Evolutionary conservation across 2,797 vertebrate species (phyloP), one percentile per base, ranked within the genome.

Genomic region (Eulemur mongoz): DNA sequence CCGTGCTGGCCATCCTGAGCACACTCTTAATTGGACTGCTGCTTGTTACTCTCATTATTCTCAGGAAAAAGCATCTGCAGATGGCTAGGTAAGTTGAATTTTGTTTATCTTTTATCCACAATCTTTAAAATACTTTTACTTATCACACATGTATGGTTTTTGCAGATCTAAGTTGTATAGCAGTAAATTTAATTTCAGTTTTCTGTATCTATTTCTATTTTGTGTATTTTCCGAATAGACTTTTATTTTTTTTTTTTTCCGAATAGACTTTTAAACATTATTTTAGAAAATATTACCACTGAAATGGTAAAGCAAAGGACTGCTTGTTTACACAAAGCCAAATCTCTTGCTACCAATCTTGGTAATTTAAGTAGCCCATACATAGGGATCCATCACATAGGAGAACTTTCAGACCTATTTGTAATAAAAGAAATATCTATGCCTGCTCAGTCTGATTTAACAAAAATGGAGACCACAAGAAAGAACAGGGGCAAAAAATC

Each of bases 11-110:
- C 63, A 98, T 99, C 82, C 99, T 99, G 67, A 99, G 99, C 89
- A 96, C 99, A 48, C 99, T 99, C n/a, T 98, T 99, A 32, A 98
- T 99, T 95, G 99, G 99, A 38, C 98, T 99, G 70, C 98, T 99
- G 61, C 97, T 99, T 12, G 99, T 99, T 18, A 99, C 99, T 63
- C 99, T 99, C 18, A 97, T 99, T 57, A 98, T 99, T 1, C 99
- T 99, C 0, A 99, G 99, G 5, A 99, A 99, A 93, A 99, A 99
- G 63, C 99, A 99, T 88, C 99, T 99, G 67, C 99, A 99, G 98
- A 99, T 99, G 99, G 99, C 99, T 91, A 99, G 99, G 99, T 99
- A 98, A 93, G 94, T 59, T 54, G 45, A 23, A 12, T 59, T 83
- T 17, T 14, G 4, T 84, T 59, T 2, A 22, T 48, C 7, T 89